These are phyloP conservation scores for Melinopterus prodromus DNA, from an alignment of 2,888 invertebrate genomes.

Conservation along the genomic window DNA sequence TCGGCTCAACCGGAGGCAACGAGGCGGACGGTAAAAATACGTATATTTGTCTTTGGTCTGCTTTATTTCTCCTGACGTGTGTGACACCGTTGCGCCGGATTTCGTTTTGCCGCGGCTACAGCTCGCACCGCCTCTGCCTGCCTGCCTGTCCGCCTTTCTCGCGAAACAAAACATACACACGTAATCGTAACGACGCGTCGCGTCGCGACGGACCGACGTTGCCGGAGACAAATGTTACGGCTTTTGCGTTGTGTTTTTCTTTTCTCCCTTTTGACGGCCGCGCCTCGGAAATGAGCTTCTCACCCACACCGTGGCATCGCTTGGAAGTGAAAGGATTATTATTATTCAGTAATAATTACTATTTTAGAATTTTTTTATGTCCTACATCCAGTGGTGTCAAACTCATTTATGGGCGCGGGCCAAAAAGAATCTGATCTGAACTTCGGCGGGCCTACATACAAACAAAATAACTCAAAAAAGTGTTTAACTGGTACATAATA, in stretches of 20 bases:
- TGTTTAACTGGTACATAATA: too few relatives aligned
- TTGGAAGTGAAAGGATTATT: not conserved
- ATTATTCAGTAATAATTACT: not conserved
- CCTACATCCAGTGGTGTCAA: too few relatives aligned
- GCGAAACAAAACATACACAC: conserved; percentile 15
- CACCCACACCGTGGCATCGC: not conserved
- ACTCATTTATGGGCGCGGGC: too few relatives aligned
- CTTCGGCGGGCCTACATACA: too few relatives aligned
- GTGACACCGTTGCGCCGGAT: conserved; percentile 29
- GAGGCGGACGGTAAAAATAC: conserved; percentile 51
- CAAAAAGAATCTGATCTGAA: too few relatives aligned
- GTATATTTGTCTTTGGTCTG: conserved; percentile 54
- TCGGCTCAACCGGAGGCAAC: not conserved
- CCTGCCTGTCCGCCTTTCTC: conserved; percentile 23
- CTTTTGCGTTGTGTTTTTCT: not conserved
- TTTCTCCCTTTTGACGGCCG: not conserved
- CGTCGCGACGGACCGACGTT: not conserved
- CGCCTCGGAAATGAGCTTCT: not conserved
- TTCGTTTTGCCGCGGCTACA: not conserved
- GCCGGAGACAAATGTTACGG: not conserved
- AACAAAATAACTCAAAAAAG: too few relatives aligned
- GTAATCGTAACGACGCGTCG: not conserved
- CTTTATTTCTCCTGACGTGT: conserved; percentile 55
- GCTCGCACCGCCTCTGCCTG: conserved; percentile 36
- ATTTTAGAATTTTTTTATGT: too few relatives aligned